A percentile compares a stretch with the other conserved stretches of the same genome.
Conservation (phyloP, 2,888 invertebrate species). For the Therioaphis trifolii region DNA sequence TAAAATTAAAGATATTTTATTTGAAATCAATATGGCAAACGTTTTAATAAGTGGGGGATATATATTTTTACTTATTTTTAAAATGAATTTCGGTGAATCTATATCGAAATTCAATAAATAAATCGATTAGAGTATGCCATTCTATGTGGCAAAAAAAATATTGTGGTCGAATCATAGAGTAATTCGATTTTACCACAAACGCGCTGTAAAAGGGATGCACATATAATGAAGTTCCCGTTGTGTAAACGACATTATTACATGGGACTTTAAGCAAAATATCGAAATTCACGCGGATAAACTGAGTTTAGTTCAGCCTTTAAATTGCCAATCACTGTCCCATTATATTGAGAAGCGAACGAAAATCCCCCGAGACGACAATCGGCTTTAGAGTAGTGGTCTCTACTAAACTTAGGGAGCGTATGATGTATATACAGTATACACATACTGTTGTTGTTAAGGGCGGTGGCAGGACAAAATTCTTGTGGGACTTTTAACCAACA, state of each 20-base stretch:
- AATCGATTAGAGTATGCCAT: slow-evolving; percentile 46
- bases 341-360: slow-evolving; percentile 61
- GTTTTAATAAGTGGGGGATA: too few relatives aligned
- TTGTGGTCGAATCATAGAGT: slow-evolving; percentile 47
- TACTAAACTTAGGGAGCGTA: slow-evolving; percentile 34
- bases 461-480: background rate
- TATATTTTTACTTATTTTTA: slow-evolving; percentile 2
- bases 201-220: slow-evolving; percentile 35
- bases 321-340: slow-evolving; percentile 65
- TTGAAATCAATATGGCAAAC: too few relatives aligned
- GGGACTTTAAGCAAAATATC: slow-evolving; percentile 61
- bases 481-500: slow-evolving; percentile 37
- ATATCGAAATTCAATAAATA: slow-evolving; percentile 45
- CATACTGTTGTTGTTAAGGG: slow-evolving; percentile 42
- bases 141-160: slow-evolving; percentile 20
- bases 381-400: slow-evolving; percentile 52
- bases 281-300: slow-evolving; percentile 64
- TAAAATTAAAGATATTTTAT: too few relatives aligned
- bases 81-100: background rate
- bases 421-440: slow-evolving; percentile 18
- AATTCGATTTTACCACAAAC: slow-evolving; percentile 47
- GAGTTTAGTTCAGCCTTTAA: slow-evolving; percentile 64
- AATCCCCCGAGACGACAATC: slow-evolving; percentile 58
- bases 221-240: slow-evolving; percentile 39
- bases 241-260: slow-evolving; percentile 60